Percentiles rank a stretch among this genome's conserved stretches.
These are phyloP conservation scores for Odontamblyopus rebecca DNA, from an alignment of 2,797 vertebrate species.

Conservation along the genomic window DNA sequence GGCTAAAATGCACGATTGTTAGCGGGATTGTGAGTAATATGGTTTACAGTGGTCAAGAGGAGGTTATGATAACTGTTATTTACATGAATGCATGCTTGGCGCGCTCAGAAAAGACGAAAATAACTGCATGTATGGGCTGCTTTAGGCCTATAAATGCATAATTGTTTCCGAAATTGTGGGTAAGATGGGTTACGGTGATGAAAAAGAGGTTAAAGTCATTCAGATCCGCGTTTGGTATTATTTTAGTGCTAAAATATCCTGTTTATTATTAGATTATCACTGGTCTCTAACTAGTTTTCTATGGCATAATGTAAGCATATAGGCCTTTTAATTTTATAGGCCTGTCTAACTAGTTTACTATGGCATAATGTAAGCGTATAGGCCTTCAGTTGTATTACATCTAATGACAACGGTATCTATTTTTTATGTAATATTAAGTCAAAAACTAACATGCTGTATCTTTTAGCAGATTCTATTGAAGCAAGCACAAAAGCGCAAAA, in stretches of 20 bases:
- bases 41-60: too few species aligned
- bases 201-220: neutral
- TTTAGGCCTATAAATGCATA: neutral
- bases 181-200: neutral
- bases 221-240: neutral
- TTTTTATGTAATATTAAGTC: too few species aligned
- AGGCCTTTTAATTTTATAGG: too few species aligned
- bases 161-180: slow-evolving; percentile 1
- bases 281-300: too few species aligned
- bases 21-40: neutral
- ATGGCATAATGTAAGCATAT: too few species aligned
- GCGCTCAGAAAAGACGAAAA: neutral
- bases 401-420: too few species aligned
- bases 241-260: neutral
- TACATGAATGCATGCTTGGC: too few species aligned
- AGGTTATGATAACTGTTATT: too few species aligned
- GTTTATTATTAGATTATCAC: neutral
- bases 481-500: neutral
- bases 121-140: neutral
- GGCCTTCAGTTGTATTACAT: too few species aligned
- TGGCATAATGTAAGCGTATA: too few species aligned
- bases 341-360: too few species aligned
- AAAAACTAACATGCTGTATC: neutral
- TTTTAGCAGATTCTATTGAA: neutral
- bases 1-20: slow-evolving; percentile 9